phyloP scores from a whole-genome alignment of 2,113 vertebrate genomes.

The Centropristis striata region DNA sequence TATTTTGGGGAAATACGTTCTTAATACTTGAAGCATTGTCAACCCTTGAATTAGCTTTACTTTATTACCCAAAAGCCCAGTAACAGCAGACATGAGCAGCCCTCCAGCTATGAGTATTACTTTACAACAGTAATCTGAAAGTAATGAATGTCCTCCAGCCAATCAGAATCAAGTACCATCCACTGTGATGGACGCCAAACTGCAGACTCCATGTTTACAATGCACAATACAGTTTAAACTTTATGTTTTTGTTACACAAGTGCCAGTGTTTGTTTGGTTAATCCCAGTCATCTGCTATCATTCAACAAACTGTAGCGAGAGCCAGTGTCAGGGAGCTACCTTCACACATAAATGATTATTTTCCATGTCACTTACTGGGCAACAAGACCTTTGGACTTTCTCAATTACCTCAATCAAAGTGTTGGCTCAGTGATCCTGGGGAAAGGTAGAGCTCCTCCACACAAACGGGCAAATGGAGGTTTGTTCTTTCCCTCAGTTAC shows the following conservation, averaged over 20 bases:
- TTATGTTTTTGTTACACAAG: neutral
- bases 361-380: neutral
- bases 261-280: neutral
- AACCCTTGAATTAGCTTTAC: neutral
- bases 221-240: neutral
- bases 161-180: conserved; percentile 8
- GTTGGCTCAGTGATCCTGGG: neutral
- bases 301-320: neutral
- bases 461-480: neutral
- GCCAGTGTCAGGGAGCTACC: neutral
- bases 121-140: conserved; percentile 27
- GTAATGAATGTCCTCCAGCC: conserved; percentile 7
- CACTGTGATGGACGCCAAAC: neutral
- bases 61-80: neutral
- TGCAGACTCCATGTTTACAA: neutral
- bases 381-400: neutral
- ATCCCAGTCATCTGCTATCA: neutral
- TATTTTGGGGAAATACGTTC: neutral
- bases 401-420: neutral
- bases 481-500: neutral
- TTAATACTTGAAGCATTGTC: neutral
- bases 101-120: conserved; percentile 10
- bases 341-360: neutral
- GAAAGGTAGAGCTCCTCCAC: neutral
- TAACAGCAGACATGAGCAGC: neutral